Base-by-base conservation (phyloP, 2,888 invertebrate genomes). In the Hirtodrosophila trivittata region DNA sequence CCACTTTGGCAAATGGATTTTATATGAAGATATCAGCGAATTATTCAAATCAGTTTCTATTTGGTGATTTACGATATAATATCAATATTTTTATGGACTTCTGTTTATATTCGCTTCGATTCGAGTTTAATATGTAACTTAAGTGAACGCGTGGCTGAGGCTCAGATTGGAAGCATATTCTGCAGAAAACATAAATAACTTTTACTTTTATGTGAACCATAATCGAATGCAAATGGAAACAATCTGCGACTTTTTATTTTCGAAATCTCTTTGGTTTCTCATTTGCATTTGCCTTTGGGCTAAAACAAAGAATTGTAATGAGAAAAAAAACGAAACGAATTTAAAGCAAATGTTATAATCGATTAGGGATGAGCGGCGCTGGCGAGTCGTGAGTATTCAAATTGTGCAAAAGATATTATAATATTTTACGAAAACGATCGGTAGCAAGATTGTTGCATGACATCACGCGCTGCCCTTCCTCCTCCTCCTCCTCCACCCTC, bases 141-240 rank as follows among this genome's bases (percentile, higher is more conserved):
- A n/a, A n/a, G 26, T 10, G 10, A 7, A 38, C 42, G 43, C 55
- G 21, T 16, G 37, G 25, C n/a, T 3, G 7, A 5, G 13, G 25
- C 9, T 26, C 1, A n/a, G n/a, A n/a, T n/a, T n/a, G n/a, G n/a
- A 35, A 38, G 35, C 43, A 43, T 21, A 18, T 28, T 26, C 45
- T 37, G 14, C 38, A 45, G 4, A 18, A 46, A 63, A 50, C 68
- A 68, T 78, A 73, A 75, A 82, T 82, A 85, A 82, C 82, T 82
- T 82, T 82, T 82, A 85, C 82, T 82, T 64, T 82, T 82, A 76
- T 62, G 68, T 55, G 62, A 59, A 54, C 33, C 41, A 32, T 69
- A 59, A 76, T 42, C 28, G 6, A 4, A 83, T 83, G 84, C 60
- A 60, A 80, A 80, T 75, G 9, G 37, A 55, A 54, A 21, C 56